phyloP scores from a whole-genome alignment of 2,113 vertebrate species.

The Ondatra zibethicus region DNA sequence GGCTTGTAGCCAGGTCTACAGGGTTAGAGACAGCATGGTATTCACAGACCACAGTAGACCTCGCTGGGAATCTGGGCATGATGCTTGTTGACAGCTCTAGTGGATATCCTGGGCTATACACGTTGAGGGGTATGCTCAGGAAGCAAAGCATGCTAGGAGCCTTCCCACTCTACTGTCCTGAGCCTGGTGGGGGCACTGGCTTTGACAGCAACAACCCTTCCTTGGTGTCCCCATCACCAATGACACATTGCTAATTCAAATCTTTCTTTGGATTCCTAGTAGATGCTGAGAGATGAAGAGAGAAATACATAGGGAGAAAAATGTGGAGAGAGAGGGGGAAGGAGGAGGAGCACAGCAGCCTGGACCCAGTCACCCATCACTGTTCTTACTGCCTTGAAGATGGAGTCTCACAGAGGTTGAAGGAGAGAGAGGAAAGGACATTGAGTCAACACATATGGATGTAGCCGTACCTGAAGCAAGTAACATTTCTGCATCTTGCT shows the following conservation, averaged over 20 bases:
- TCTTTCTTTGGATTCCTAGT: neutral
- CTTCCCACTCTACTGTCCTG: neutral
- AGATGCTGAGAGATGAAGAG: neutral
- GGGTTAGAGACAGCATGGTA: accelerated
- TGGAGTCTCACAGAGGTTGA: neutral
- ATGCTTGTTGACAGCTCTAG: neutral
- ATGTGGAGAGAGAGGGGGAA: neutral
- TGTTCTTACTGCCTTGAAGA: neutral
- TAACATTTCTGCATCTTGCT: neutral
- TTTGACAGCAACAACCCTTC: neutral
- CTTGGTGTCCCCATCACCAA: neutral
- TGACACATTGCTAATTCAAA: neutral
- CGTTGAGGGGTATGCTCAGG: neutral
- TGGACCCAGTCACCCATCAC: neutral
- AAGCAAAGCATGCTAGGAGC: neutral
- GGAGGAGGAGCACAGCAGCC: neutral
- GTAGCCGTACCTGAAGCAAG: conserved; percentile 12
- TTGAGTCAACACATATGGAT: neutral
- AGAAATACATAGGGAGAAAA: neutral
- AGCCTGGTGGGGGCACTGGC: neutral
- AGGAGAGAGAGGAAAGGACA: neutral
- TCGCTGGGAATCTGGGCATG: too few species aligned
- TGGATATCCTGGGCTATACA: neutral
- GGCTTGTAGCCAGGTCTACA: neutral
- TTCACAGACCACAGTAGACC: neutral